These are phyloP conservation scores for Archocentrus centrarchus DNA, from an alignment of 2,113 vertebrate species.

Conservation along the genomic window DNA sequence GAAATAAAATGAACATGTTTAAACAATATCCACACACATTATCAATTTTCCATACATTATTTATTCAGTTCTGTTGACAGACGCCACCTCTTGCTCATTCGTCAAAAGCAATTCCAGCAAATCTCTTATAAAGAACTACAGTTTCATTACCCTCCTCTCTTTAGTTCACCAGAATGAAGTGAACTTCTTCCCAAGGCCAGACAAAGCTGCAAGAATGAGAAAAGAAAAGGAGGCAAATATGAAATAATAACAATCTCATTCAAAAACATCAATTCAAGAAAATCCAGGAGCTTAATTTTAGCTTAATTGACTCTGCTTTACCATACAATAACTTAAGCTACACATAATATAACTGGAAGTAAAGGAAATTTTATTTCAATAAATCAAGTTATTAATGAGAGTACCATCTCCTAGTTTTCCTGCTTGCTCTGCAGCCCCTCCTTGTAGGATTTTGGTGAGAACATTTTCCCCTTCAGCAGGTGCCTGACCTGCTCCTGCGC, in stretches of 20 bases:
- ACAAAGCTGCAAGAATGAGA: conserved; percentile 84
- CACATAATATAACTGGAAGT: background rate
- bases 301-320: background rate
- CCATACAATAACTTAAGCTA: no score
- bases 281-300: background rate
- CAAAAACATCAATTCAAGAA: background rate
- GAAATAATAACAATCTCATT: background rate
- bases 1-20: conserved; percentile 25
- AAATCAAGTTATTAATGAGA: conserved; percentile 6
- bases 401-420: conserved; percentile 98
- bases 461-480: conserved; percentile 90
- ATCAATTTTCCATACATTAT: background rate
- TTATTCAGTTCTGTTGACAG: conserved; percentile 5
- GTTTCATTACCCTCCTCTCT: conserved; percentile 83
- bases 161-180: conserved; percentile 96
- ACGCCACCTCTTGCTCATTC: conserved; percentile 4
- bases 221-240: conserved; percentile 32
- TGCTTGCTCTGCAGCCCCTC: conserved; percentile 96
- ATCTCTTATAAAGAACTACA: background rate
- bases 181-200: conserved; percentile 98
- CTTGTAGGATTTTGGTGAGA: conserved; percentile 94
- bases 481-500: conserved; percentile 79
- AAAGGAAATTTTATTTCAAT: background rate
- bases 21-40: background rate
- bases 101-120: background rate